phyloP scores from a whole-genome alignment of 1,140 invertebrate species.

The Charaxes varanes region DNA sequence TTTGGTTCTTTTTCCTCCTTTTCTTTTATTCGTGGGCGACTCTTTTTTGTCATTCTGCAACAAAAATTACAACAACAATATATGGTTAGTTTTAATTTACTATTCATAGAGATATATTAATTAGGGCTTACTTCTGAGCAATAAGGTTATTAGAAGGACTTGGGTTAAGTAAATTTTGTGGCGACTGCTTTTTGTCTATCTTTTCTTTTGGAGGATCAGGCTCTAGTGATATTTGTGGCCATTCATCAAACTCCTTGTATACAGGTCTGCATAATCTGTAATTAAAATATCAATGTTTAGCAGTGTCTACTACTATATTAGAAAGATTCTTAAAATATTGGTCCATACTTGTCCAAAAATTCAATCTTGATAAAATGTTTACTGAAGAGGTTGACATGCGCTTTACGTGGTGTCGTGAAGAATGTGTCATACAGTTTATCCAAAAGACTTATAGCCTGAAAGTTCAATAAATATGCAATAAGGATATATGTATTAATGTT shows the following conservation, averaged over 20 bases:
- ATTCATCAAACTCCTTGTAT: slow-evolving; percentile 67
- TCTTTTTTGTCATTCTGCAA: slow-evolving; percentile 79
- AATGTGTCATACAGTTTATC: slow-evolving; percentile 72
- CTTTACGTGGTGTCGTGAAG: slow-evolving; percentile 60
- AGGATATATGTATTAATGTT: slow-evolving; percentile 50
- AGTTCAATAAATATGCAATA: slow-evolving; percentile 64
- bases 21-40: slow-evolving; percentile 75
- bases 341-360: slow-evolving; percentile 71
- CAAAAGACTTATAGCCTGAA: slow-evolving; percentile 72
- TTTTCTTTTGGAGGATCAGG: slow-evolving; percentile 57
- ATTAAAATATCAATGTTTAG: slow-evolving; percentile 20
- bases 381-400: slow-evolving; percentile 62
- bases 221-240: slow-evolving; percentile 61
- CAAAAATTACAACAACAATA: slow-evolving; percentile 9
- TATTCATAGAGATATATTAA: too few species aligned
- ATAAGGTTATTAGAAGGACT: slow-evolving; percentile 21
- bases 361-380: slow-evolving; percentile 72
- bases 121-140: slow-evolving; percentile 19
- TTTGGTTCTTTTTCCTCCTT: slow-evolving; percentile 74
- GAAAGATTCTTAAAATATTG: slow-evolving; percentile 33
- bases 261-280: slow-evolving; percentile 59
- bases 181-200: slow-evolving; percentile 45
- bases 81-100: too few species aligned
- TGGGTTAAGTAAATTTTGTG: slow-evolving; percentile 21
- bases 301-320: slow-evolving; percentile 11